A percentile compares a stretch with the other conserved stretches of the same genome.
phyloP scores from a whole-genome alignment of 2,113 vertebrate genomes.

The Carettochelys insculpta region DNA sequence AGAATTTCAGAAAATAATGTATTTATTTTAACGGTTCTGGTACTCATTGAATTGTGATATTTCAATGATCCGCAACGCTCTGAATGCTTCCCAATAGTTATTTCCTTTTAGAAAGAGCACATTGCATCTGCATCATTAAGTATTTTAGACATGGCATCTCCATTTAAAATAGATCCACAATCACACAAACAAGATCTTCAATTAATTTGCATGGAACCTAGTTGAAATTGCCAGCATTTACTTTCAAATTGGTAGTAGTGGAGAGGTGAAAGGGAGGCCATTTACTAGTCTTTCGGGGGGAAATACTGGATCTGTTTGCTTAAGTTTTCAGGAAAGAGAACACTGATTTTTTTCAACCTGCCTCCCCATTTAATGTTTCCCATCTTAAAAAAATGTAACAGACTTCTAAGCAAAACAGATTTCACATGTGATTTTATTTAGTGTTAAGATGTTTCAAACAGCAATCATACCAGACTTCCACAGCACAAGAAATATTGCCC shows the following conservation, averaged over 20 bases:
- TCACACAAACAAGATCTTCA: neutral
- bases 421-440: constrained; percentile 19
- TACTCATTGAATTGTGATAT: constrained; percentile 41
- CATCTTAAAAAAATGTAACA: neutral
- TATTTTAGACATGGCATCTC: neutral
- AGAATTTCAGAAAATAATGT: constrained; percentile 45
- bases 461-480: neutral
- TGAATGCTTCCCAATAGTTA: constrained; percentile 39
- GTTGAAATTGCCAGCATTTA: constrained; percentile 37
- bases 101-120: constrained; percentile 29
- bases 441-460: neutral
- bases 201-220: neutral
- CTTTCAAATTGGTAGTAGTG: neutral
- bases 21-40: constrained; percentile 48
- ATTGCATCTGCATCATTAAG: constrained; percentile 22
- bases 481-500: neutral
- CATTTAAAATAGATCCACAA: constrained; percentile 1
- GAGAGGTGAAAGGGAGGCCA: neutral
- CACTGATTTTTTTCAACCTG: neutral
- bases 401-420: neutral
- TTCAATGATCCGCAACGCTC: constrained; percentile 30
- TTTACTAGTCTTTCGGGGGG: neutral
- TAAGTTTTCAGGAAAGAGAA: neutral
- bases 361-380: neutral
- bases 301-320: neutral